These are phyloP conservation scores for Cecidostiba fungosa DNA, from an alignment of 2,888 invertebrate genomes.

Conservation along the genomic window DNA sequence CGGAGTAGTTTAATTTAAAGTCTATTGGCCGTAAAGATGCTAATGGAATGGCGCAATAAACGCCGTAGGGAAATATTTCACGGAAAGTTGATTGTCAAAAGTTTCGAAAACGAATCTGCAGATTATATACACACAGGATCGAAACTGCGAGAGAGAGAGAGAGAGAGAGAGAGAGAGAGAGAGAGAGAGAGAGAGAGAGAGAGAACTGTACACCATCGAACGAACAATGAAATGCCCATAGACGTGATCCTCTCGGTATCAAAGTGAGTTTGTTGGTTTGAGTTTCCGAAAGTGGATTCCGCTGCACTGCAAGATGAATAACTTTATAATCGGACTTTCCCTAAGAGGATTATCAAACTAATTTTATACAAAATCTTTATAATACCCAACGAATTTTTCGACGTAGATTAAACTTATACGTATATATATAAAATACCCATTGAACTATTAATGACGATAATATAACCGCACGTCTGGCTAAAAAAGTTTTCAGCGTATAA, in stretches of 20 bases:
- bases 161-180: neutral
- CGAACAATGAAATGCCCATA: neutral
- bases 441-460: neutral
- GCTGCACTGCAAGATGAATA: slow-evolving; percentile 21
- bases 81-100: neutral
- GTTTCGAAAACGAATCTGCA: neutral
- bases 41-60: neutral
- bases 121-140: neutral
- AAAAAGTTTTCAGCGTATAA: neutral
- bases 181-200: neutral
- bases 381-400: neutral
- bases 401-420: neutral
- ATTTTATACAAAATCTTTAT: slow-evolving; percentile 9
- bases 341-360: slow-evolving; percentile 41
- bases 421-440: neutral
- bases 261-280: slow-evolving; percentile 4
- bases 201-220: neutral
- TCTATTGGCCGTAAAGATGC: neutral
- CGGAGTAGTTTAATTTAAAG: neutral
- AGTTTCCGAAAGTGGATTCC: neutral
- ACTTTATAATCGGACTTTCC: slow-evolving; percentile 46
- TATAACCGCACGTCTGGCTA: neutral
- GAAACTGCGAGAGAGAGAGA: neutral
- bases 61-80: neutral
- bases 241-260: slow-evolving; percentile 11